phyloP scores from a whole-genome alignment of 1,140 invertebrate genomes.

The Drepana arcuata region DNA sequence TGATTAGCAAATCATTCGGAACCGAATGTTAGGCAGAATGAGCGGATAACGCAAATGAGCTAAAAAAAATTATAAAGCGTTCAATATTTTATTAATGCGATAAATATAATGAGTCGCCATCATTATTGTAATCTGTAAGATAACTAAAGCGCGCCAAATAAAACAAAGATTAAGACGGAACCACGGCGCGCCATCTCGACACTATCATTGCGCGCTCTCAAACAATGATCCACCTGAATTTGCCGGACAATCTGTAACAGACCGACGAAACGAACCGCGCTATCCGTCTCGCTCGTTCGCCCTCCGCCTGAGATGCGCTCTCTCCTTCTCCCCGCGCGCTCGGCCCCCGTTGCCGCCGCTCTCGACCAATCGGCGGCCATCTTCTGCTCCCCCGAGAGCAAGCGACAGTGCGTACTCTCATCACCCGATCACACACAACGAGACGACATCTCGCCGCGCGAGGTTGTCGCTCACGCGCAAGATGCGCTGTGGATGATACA shows the following conservation, averaged over 20 bases:
- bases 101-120: slow-evolving; percentile 10
- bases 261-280: slow-evolving; percentile 47
- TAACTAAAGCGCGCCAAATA: slow-evolving; percentile 20
- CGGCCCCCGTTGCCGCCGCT: slow-evolving; percentile 40
- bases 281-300: slow-evolving; percentile 53
- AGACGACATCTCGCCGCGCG: slow-evolving; percentile 65
- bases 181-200: slow-evolving; percentile 48
- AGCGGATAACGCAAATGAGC: too few species aligned
- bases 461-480: slow-evolving; percentile 58
- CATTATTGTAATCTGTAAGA: slow-evolving; percentile 15
- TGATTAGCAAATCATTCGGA: too few species aligned
- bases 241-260: slow-evolving; percentile 52
- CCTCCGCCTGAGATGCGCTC: slow-evolving; percentile 43
- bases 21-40: too few species aligned
- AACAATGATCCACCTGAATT: slow-evolving; percentile 55
- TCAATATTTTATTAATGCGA: too few species aligned
- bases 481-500: slow-evolving; percentile 29
- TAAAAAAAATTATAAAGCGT: too few species aligned
- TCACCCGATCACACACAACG: slow-evolving; percentile 64
- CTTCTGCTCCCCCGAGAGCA: slow-evolving; percentile 69
- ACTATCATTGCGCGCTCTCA: slow-evolving; percentile 59
- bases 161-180: slow-evolving; percentile 32
- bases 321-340: slow-evolving; percentile 56
- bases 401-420: slow-evolving; percentile 70
- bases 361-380: slow-evolving; percentile 67